Evolutionary conservation across 2,888 invertebrate species (phyloP), one percentile per base, ranked within the genome.

Genomic region (Eristalinus sepulchralis): DNA sequence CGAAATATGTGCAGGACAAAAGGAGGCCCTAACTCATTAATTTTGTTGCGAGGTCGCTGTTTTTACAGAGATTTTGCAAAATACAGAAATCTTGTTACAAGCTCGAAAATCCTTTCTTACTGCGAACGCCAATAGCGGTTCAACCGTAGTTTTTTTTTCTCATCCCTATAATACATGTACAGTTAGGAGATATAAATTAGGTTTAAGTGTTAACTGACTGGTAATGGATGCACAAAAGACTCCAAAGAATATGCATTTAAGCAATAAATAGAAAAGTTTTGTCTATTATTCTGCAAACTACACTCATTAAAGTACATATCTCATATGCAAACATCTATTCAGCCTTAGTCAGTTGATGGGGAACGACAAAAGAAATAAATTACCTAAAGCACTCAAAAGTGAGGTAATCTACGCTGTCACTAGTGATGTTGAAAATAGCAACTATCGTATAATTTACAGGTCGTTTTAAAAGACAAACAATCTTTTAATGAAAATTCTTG

Each of bases 401-500:
- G 47, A 68, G 76, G 88, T 88, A 89, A 89, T 89, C 86, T 88
- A 89, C 89, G 88, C 89, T 89, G 88, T 90, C 89, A 89, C 89
- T 88, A 75, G 81, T 89, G 88, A 39, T 64, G 71, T 31, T 64
- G 60, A 55, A 64, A 81, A 78, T 53, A 77, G 82, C 88, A 88
- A 88, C 86, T 88, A 88, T 88, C 86, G 89, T 92, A 94, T 94
- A 94, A 94, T 94, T 94, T 94, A 94, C 93, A 94, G 94, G 94
- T 93, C 94, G 93, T 93, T 93, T 94, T 94, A 94, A 94, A 94
- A 94, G 94, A 94, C 94, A 94, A 94, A 94, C 94, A 94, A 94
- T 94, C 94, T 94, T 94, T 94, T 86, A 94, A 94, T 94, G 94
- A 94, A 94, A 94, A 91, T 94, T 94, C 94, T 94, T 94, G 94